Evolutionary conservation across 1,140 invertebrate genomes (phyloP).

Genomic region (Bombus confusus): DNA sequence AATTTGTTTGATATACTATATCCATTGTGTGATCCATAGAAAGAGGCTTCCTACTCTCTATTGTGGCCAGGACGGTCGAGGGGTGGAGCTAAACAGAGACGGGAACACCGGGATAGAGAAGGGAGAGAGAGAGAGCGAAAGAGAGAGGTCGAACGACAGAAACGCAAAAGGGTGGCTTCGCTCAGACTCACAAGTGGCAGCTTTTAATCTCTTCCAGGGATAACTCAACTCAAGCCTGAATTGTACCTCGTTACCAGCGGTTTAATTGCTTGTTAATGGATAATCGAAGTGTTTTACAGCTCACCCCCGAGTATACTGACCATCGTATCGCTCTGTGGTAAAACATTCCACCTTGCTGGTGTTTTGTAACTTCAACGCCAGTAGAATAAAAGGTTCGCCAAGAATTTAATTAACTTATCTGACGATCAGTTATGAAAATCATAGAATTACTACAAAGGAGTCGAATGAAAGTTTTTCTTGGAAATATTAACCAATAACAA

Average conservation of each 20-base stretch:
- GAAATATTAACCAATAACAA: background rate
- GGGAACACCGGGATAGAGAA: background rate
- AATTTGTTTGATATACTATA: constrained; percentile 80
- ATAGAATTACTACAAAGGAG: background rate
- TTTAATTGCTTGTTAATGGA: constrained; percentile 76
- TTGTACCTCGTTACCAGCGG: constrained; percentile 62
- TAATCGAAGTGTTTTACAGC: constrained; percentile 59
- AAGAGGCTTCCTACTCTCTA: constrained; percentile 69
- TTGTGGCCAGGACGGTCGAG: constrained; percentile 57
- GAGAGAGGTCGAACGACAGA: constrained; percentile 54
- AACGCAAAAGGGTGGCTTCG: constrained; percentile 62
- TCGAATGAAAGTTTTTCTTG: no score
- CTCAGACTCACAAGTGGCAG: constrained; percentile 72
- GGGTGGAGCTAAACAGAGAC: constrained; percentile 46
- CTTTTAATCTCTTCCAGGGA: constrained; percentile 71
- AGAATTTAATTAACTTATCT: constrained; percentile 4
- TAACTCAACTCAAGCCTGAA: constrained; percentile 61
- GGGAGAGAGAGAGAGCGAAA: background rate
- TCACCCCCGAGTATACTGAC: background rate
- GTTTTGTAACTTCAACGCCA: constrained; percentile 23
- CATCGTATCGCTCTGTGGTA: background rate
- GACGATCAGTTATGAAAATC: background rate
- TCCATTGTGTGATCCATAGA: constrained; percentile 74
- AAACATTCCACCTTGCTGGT: background rate
- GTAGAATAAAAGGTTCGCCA: background rate